phyloP scores from a whole-genome alignment of 2,888 invertebrate species.

The Athrips mouffetella region DNA sequence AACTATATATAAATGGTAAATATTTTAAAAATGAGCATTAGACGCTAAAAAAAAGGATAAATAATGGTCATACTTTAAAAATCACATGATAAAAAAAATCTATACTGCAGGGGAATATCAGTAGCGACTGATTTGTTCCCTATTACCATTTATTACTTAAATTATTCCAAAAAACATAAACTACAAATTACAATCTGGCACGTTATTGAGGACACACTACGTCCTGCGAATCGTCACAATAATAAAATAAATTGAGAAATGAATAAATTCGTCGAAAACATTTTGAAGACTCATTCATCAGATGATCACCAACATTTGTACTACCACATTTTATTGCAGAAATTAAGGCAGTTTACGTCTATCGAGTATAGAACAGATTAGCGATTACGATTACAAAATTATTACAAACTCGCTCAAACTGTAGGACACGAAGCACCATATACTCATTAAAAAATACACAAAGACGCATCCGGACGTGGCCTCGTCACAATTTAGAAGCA shows the following conservation, averaged over 20 bases:
- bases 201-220: conserved; percentile 60
- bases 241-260: conserved; percentile 22
- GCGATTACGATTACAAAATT: conserved; percentile 30
- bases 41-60: conserved; percentile 69
- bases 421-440: conserved; percentile 61
- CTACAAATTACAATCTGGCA: conserved; percentile 74
- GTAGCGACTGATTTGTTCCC: conserved; percentile 53
- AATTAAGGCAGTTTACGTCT: conserved; percentile 45
- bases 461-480: conserved; percentile 22
- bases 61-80: conserved; percentile 66
- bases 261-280: conserved; percentile 15
- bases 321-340: conserved; percentile 55
- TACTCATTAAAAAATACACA: conserved; percentile 42
- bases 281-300: conserved; percentile 21
- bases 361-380: conserved; percentile 33
- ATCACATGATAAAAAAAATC: conserved; percentile 58
- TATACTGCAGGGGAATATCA: conserved; percentile 40
- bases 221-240: conserved; percentile 53
- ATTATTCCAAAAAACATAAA: conserved; percentile 60
- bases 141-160: conserved; percentile 48
- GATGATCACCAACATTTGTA: conserved; percentile 47
- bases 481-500: not conserved
- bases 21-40: conserved; percentile 74
- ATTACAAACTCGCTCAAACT: conserved; percentile 40
- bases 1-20: conserved; percentile 71